Evolutionary conservation across 2,888 invertebrate species (phyloP).

Genomic region (Acanthococcus lagerstroemiae): DNA sequence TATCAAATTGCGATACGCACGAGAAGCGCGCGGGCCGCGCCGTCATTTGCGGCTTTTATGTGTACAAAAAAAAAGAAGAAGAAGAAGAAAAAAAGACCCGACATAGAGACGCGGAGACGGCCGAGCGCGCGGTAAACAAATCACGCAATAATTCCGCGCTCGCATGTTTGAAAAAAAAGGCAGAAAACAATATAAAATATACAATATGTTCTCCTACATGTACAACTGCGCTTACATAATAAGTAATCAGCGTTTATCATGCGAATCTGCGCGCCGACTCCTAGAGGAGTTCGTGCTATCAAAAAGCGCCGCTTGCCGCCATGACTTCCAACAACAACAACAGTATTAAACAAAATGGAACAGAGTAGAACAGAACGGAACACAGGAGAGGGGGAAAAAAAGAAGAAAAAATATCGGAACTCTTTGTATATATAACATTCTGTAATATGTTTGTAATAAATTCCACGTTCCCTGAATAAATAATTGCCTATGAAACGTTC

Average conservation of each 20-base stretch:
- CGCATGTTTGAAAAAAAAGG: constrained; percentile 19
- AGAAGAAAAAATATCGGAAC: neutral
- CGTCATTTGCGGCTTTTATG: no score
- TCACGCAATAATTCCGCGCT: constrained; percentile 22
- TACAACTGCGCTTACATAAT: constrained; percentile 20
- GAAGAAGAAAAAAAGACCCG: no score
- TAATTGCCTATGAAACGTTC: neutral
- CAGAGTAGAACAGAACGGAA: neutral
- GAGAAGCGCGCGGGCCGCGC: no score
- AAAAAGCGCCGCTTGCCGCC: neutral
- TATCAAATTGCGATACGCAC: no score
- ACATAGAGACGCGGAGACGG: no score
- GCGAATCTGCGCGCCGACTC: constrained; percentile 10
- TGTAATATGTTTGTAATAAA: neutral
- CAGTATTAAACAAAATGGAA: neutral
- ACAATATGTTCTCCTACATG: neutral
- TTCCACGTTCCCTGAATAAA: neutral
- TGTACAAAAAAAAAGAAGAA: no score
- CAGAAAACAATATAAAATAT: constrained; percentile 23
- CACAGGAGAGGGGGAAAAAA: neutral
- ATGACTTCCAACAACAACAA: neutral
- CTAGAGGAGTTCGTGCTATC: neutral
- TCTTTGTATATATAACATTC: no score
- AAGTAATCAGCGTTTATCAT: constrained; percentile 19
- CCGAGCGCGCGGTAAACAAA: constrained; percentile 15